Percentiles rank a stretch among this genome's conserved stretches.
These are phyloP conservation scores for Odontocolon sp. DNA, from an alignment of 2,888 invertebrate genomes.

Conservation along the genomic window DNA sequence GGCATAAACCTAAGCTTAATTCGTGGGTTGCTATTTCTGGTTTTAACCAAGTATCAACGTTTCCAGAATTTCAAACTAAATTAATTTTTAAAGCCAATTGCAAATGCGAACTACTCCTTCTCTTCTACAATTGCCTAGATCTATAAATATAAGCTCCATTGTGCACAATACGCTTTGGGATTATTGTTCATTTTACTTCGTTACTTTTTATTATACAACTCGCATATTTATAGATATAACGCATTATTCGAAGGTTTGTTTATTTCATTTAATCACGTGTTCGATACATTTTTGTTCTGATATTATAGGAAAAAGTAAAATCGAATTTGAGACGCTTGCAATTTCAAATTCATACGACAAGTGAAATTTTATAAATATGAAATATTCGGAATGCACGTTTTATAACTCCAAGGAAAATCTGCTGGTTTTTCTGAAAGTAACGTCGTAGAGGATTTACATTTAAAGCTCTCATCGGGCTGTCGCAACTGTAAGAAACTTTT, in stretches of 20 bases:
- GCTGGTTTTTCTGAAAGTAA: background rate
- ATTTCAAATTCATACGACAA: background rate
- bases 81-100: background rate
- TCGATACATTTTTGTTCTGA: background rate
- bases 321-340: background rate
- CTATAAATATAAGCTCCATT: slow-evolving; percentile 1
- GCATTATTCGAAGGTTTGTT: background rate
- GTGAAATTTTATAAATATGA: too few species aligned
- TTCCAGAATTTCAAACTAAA: background rate
- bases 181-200: slow-evolving; percentile 2
- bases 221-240: background rate
- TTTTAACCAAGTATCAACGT: background rate
- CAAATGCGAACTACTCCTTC: background rate
- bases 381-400: background rate
- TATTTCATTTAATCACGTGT: background rate
- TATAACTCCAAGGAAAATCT: background rate
- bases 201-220: background rate
- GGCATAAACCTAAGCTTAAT: background rate
- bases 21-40: background rate
- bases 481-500: background rate
- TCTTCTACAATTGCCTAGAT: slow-evolving; percentile 9
- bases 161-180: background rate
- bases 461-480: background rate
- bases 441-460: background rate
- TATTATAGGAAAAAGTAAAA: background rate